Base-by-base conservation (phyloP, 2,888 invertebrate species). In the Dorcus parallelipipedus region DNA sequence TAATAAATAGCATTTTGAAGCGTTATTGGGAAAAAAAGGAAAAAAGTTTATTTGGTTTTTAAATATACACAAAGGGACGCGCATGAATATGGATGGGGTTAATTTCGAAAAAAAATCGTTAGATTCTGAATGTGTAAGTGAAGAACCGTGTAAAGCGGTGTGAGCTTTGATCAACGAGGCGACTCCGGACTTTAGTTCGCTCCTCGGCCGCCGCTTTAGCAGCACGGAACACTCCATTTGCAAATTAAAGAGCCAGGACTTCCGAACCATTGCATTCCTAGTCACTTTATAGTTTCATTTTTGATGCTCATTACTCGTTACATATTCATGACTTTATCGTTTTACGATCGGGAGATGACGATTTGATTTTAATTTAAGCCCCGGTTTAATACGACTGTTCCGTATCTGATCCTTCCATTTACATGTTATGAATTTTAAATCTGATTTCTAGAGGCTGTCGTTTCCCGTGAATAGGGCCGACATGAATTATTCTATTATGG, bases 171-270 rank as follows among this genome's bases (percentile, higher is more conserved):
- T 72, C 72, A 71, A 68, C 65, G 67, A 65, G 64, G 64, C 68
- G 70, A 59, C 61, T 59, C 20, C 64, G 67, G 64, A 64, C 66
- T 60, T 60, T 65, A 67, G 61, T 49, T 14, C 51, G 10, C 64
- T 67, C 66, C 65, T 60, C 64, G 62, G 58, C 60, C 60, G 64
- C 72, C 71, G 68, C 70, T 67, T 72, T 72, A 70, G 67, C 70
- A 67, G 67, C 64, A 62, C 69, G 63, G 66, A 70, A 72, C 71
- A 71, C 72, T 70, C 76, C 73, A 76, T 76, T 77, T 77, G 74
- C 73, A 77, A 77, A 77, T 77, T 76, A 76, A 75, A 76, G 76
- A 70, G 70, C 70, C 20, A 71, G 73, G 70, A 73, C 73, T 75
- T 75, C 73, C 74, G 70, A 71, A 64, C 71, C 74, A 73, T 73